Base-by-base conservation (phyloP, 1,140 invertebrate species). In the Heterodera schachtii region DNA sequence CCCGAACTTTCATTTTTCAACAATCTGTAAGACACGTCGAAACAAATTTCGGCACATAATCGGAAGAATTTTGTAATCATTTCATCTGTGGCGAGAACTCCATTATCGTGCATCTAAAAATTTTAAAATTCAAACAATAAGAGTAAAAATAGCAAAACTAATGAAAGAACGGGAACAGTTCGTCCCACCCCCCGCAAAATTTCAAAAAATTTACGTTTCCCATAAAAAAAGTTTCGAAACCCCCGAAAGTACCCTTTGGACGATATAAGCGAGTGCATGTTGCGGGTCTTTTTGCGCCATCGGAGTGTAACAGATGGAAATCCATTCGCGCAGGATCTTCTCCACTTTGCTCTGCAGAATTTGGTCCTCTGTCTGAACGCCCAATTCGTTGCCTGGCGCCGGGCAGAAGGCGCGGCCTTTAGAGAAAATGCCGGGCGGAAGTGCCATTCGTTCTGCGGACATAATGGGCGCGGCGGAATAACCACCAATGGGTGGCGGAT, bases 41-140 rank as follows among this genome's bases (percentile, higher is more conserved):
- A 95, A 90, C 97, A 98, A 92, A 98, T 94, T 90, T 98, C 96
- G 0, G 96, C 97, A 74, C 95, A 96, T 31, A 98, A 93, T 46
- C 97, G 93, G 92, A 99, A 98, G 91, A 99, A 99, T 49, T 96
- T 91, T 0, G 96, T 96, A 76, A 99, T 97, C 81, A 97, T 92
- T 90, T 99, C 97, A 87, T 99, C 98, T 0, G 95, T 97, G 90
- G 98, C 98, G 43, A 85, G 74, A 73, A 99, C 96, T 3, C 97
- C 97, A 85, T 97, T 95, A 80, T 95, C 93, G 87, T 97, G 97
- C 95, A 99, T 96, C 90, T 96, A 93, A 52, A 8, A 69, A n/a
- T 75, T 75, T 57, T 13, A 5, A 19, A 90, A 90, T 79, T 70
- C 82, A 83, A 85, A 52, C 7, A 13, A 81, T 69, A 16, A 81